A percentile compares a stretch with the other conserved stretches of the same genome.
Conservation (phyloP, 2,113 vertebrate species). For the Sterrhoptilus dennistouni region DNA sequence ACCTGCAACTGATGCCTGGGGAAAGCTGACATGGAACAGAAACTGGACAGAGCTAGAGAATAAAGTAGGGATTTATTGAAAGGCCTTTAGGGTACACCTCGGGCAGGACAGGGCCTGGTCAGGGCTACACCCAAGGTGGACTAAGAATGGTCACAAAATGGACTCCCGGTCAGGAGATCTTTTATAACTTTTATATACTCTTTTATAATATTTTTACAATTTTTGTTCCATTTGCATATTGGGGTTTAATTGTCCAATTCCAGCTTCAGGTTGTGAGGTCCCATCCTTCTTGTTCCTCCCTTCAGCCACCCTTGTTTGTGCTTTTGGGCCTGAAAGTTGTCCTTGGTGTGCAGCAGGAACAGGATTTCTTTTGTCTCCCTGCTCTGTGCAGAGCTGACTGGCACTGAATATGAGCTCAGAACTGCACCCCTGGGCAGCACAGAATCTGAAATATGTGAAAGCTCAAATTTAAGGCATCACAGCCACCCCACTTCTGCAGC, state of each 20-base stretch:
- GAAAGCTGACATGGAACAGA: background rate
- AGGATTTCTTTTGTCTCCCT: background rate
- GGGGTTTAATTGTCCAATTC: background rate
- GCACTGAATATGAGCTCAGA: background rate
- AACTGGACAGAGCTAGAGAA: background rate
- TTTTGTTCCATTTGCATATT: background rate
- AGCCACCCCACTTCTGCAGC: background rate
- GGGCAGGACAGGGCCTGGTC: background rate
- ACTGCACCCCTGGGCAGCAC: background rate
- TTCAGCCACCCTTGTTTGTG: background rate
- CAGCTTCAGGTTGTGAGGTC: background rate
- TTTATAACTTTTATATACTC: no score
- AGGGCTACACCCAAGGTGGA: background rate
- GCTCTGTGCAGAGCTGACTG: no score
- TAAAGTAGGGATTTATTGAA: background rate
- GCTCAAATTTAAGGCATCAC: background rate
- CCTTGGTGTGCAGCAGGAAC: background rate
- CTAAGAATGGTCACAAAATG: background rate
- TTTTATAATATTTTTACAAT: background rate
- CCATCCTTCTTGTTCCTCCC: background rate
- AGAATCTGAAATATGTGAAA: background rate
- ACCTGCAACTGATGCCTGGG: background rate
- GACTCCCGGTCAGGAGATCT: fast-evolving
- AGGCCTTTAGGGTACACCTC: background rate
- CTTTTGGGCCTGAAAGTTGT: background rate